Evolutionary conservation across 1,140 invertebrate genomes (phyloP).

Genomic region (Galendromus occidentalis): DNA sequence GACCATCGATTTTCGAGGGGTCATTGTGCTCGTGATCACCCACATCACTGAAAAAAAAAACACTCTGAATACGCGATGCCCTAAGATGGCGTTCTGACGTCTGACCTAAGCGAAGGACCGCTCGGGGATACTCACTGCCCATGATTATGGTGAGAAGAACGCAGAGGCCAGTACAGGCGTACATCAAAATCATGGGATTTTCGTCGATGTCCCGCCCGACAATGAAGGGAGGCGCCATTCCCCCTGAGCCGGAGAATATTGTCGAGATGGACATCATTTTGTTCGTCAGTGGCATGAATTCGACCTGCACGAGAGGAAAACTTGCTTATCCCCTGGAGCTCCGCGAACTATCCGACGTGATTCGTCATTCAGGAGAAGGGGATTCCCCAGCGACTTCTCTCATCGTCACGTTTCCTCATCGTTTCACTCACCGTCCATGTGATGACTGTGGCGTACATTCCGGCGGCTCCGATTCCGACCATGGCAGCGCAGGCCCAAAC

Average conservation of each 20-base stretch:
- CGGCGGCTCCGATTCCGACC: constrained; percentile 21
- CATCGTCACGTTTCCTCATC: too few species aligned
- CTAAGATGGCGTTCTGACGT: not conserved
- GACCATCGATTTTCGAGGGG: not conserved
- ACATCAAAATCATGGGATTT: constrained; percentile 8
- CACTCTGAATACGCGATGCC: not conserved
- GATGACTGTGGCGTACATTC: constrained; percentile 19
- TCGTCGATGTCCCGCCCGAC: not conserved
- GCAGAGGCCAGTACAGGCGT: not conserved
- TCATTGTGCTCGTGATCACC: constrained; percentile 7
- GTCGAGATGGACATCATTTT: constrained; percentile 9
- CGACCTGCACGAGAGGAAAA: not conserved
- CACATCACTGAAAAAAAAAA: not conserved
- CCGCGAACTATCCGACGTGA: too few species aligned
- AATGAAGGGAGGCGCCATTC: constrained; percentile 5
- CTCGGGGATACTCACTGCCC: not conserved
- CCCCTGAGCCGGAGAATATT: not conserved
- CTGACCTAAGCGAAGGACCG: not conserved
- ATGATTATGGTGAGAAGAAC: not conserved
- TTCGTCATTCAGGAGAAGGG: too few species aligned
- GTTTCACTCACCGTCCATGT: constrained; percentile 7
- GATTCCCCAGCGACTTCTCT: too few species aligned
- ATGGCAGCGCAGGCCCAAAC: constrained; percentile 24
- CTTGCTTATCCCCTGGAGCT: too few species aligned
- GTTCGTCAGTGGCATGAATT: not conserved